Base-by-base conservation (phyloP, 2,888 invertebrate genomes). In the Hypselothyrea guttata region DNA sequence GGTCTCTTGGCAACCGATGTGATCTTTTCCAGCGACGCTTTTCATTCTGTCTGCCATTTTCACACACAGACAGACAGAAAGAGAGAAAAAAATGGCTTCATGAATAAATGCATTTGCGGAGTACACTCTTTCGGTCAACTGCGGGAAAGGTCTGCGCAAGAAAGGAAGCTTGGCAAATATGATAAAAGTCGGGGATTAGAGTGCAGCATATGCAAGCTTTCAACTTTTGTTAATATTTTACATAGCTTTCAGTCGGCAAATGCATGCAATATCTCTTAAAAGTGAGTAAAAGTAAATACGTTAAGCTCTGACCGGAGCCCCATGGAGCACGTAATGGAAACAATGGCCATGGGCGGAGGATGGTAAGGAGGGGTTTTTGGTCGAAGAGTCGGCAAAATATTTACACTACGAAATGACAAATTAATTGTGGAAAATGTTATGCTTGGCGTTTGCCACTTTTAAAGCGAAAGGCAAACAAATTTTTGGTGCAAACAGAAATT, bases 51-150 rank as follows among this genome's bases (percentile, higher is more conserved):
- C 45, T 35, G 57, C 53, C 45, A 56, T 61, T 62, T 57, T 5
- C 34, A 40, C 53, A 64, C 61, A 57, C 45, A 45, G 7, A 1
- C 33, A n/a, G n/a, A 47, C 37, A 37, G 7, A 30, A 2, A 28
- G 11, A 37, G 8, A 34, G 7, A 37, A 18, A 48, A 41, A 41
- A 41, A 41, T 41, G 18, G 38, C 60, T 51, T 60, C 69, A 76
- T 76, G 84, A 72, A 76, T 75, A 72, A 71, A 77, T 77, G 81
- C 66, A 78, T 63, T 62, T 71, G 44, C 22, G 54, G 41, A 49
- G 45, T 61, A 65, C 70, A 45, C 60, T 83, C 60, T 57, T 63
- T 63, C 44, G 57, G 42, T 55, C 55, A 61, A 12, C 38, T 27
- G 3, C 35, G n/a, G 28, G 7, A 38, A 8, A 44, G 15, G 38